Evolutionary conservation across 2,113 vertebrate species (phyloP), one percentile per base, ranked within the genome.

Genomic region (Elachura formosa): DNA sequence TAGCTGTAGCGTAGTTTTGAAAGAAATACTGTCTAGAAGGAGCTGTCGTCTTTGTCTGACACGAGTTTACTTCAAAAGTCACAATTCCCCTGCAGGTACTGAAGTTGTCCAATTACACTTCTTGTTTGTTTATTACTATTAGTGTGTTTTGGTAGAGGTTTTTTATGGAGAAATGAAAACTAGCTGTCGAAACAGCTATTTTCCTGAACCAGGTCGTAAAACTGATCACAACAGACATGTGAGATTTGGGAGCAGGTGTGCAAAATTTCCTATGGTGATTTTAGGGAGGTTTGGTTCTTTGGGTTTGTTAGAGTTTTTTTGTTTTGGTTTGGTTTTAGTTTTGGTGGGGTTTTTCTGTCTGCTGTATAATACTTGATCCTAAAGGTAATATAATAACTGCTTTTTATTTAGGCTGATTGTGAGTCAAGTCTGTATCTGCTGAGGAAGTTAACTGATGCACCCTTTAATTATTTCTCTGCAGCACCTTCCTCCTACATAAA

Each of bases 241-340:
- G 83, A 88, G 24, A 21, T 84, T 54, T 43, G 31, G 26, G 68
- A 68, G 25, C 2, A 34, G 18, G 5, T 21, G 36, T 25, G 33
- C 11, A 79, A 73, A 51, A 28, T 55, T 87, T 71, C 26, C 14
- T 7, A 0, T 11, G 19, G 21, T 49, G 11, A 41, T 56, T 77
- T 49, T 10, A 2, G 1, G 5, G 22, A n/a, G 2, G 2, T 3
- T 49, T 58, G 5, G 4, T 59, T 17, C 4, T 64, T 64, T 43
- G 21, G 22, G 2, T 33, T n/a, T 15, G 1, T 14, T 64, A 38
- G 21, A 18, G 2, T 33, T n/a, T 15, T 1, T 14, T 62, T 43
- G 14, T 12, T 33, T 33, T 69, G 13, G 40, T 46, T 21, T 8
- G 13, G 24, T 29, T 56, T 20, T 21, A 11, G 26, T 52, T 52